Base-by-base conservation (phyloP, 2,113 vertebrate species). In the Onychorhynchus coronatus region DNA sequence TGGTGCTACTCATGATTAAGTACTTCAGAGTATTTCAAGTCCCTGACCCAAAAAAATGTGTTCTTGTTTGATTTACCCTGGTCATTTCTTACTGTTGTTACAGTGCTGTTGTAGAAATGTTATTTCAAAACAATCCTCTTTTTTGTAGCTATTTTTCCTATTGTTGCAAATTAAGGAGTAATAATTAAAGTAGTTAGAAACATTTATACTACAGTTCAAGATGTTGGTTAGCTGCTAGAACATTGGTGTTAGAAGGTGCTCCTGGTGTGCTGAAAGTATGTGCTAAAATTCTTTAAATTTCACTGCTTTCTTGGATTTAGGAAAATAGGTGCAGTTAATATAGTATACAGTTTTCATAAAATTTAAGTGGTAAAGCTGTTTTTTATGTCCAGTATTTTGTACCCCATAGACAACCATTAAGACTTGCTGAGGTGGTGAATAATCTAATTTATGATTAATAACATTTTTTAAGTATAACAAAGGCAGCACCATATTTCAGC, bases 391-490 rank as follows among this genome's bases (percentile, higher is more conserved):
- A 93, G 71, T 91, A 35, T 88, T 79, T 89, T 93, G 27, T 89
- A 74, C 56, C 24, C 92, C 83, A 52, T 92, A 85, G 56, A 33
- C 75, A 94, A 28, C 37, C 78, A 31, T 91, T 94, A 90, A 97
- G 79, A 65, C 62, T 95, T 5, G 9, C 81, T 95, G 96, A 95
- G 92, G 73, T 96, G 63, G 23, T 93, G 92, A 97, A 96, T 97
- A 67, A 93, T 84, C 93, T 96, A 95, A 93, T 81, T 94, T 72
- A 89, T 97, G 95, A 97, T 98, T 97, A 97, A 96, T 97, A 89
- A 89, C 90, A 77, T 91, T 86, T 78, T 78, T 94, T 92, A 92
- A 91, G 88, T 95, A 49, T 83, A 66, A 82, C 86, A 87, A 92
- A 76, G 62, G 66, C n/a, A 82, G 30, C 25, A 85, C 50, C 44